Percentiles rank a stretch among this genome's conserved stretches.
These are phyloP conservation scores for Acanthopleura granulata DNA, from an alignment of 2,888 invertebrate genomes.

Conservation along the genomic window DNA sequence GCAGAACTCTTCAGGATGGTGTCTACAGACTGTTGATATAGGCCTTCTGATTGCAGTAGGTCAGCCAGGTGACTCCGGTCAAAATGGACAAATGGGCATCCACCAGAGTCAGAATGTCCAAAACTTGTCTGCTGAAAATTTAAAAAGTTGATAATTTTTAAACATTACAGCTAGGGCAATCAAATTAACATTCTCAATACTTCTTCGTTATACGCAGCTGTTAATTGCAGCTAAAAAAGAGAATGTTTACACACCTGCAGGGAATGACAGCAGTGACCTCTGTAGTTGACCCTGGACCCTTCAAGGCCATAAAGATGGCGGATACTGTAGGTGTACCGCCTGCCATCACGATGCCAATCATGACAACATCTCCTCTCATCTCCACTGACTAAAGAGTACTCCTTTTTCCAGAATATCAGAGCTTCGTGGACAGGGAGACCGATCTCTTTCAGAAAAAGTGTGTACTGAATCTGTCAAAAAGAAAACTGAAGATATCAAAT, in stretches of 20 bases:
- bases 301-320: conserved; percentile 81
- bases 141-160: too few relatives aligned
- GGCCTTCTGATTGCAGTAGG: not conserved
- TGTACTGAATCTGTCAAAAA: conserved; percentile 73
- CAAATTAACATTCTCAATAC: too few relatives aligned
- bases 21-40: not conserved
- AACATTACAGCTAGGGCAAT: too few relatives aligned
- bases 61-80: conserved; percentile 34
- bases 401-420: conserved; percentile 76
- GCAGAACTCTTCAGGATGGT: not conserved
- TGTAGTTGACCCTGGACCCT: conserved; percentile 77
- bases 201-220: too few relatives aligned
- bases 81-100: conserved; percentile 53
- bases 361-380: conserved; percentile 74
- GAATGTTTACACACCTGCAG: conserved; percentile 73
- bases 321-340: conserved; percentile 78
- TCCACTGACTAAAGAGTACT: conserved; percentile 74
- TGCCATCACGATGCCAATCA: conserved; percentile 77
- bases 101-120: conserved; percentile 39
- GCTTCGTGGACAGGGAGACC: conserved; percentile 79
- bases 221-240: too few relatives aligned
- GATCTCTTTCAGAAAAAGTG: conserved; percentile 80
- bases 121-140: not conserved
- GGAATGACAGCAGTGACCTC: conserved; percentile 74
- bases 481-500: not conserved